Conservation (phyloP, 2,888 invertebrate species). For the Ashinkailepas kermadecensis region DNA sequence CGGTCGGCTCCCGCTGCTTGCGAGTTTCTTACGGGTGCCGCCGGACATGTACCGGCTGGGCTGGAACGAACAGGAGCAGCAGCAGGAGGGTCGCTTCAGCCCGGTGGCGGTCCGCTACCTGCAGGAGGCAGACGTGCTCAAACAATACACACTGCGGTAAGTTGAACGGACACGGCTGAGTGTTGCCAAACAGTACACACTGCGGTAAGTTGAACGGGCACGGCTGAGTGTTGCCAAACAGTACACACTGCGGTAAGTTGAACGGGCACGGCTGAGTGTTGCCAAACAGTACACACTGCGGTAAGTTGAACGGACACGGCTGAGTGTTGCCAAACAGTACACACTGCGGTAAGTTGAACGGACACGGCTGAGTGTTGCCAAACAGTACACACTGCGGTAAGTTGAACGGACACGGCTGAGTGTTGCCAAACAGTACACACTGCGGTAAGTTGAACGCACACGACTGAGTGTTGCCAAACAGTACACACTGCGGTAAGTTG, state of each 20-base stretch:
- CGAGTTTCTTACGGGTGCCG: conserved; percentile 59
- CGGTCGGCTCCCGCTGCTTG: conserved; percentile 54
- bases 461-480: no score
- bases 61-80: conserved; percentile 39
- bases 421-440: no score
- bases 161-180: conserved; percentile 19
- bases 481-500: conserved; percentile 64
- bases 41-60: conserved; percentile 57
- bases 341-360: no score
- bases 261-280: no score
- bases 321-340: no score
- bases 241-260: no score
- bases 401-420: conserved; percentile 19
- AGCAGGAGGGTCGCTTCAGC: conserved; percentile 38
- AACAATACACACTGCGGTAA: conserved; percentile 74
- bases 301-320: conserved; percentile 43
- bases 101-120: conserved; percentile 62
- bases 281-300: conserved; percentile 74
- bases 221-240: no score
- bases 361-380: no score
- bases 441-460: no score
- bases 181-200: no score
- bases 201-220: no score
- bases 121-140: conserved; percentile 73
- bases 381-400: conserved; percentile 74